Conservation (phyloP, 2,888 invertebrate genomes). For the Pseudococcus longispinus region DNA sequence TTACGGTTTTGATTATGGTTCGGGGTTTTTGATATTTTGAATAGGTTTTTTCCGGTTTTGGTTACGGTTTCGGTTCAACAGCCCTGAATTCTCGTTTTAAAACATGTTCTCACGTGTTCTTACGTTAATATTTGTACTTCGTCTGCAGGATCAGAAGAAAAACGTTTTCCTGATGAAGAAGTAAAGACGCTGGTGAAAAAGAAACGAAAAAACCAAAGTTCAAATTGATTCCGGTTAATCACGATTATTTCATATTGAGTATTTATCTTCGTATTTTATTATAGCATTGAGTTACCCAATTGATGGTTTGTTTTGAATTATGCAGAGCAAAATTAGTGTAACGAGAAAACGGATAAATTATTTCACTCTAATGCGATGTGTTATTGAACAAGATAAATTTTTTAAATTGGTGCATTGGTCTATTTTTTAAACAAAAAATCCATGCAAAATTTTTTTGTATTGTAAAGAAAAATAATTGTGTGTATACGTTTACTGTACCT, state of each 20-base stretch:
- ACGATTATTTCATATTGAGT: background rate
- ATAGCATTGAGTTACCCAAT: background rate
- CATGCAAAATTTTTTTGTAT: background rate
- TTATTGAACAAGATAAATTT: background rate
- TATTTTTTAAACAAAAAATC: background rate
- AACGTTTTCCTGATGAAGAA: background rate
- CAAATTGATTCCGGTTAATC: background rate
- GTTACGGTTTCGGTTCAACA: too few relatives aligned
- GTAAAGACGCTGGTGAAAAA: background rate
- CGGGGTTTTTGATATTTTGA: too few relatives aligned
- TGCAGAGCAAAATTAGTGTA: background rate
- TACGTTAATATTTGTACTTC: background rate
- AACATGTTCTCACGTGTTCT: background rate
- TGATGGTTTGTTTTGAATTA: background rate
- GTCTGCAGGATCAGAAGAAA: background rate
- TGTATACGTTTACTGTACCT: too few relatives aligned
- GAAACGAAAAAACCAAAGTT: constrained; percentile 21
- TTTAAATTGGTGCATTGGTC: too few relatives aligned
- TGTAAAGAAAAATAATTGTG: too few relatives aligned
- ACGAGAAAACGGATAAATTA: background rate
- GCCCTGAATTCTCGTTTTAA: background rate
- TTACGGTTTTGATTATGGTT: too few relatives aligned
- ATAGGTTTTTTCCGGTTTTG: too few relatives aligned
- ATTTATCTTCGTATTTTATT: background rate
- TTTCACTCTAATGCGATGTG: background rate